These are phyloP conservation scores for Spilosoma lubricipeda DNA, from an alignment of 2,888 invertebrate genomes.

Conservation along the genomic window DNA sequence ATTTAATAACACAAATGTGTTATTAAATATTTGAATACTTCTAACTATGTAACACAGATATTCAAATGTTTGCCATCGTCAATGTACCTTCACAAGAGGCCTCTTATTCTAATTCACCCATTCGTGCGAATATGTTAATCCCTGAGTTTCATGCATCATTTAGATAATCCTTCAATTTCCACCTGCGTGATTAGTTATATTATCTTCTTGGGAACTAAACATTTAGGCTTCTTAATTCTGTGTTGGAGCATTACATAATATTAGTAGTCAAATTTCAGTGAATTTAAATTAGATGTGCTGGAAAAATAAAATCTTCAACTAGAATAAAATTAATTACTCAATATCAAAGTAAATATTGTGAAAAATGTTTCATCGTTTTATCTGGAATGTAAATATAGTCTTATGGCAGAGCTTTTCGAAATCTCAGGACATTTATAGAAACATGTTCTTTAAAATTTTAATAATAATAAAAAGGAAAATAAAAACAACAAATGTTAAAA, in stretches of 20 bases:
- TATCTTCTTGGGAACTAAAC: slow-evolving; percentile 26
- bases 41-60: not conserved
- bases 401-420: too few species aligned
- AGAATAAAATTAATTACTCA: not conserved
- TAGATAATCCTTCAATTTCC: slow-evolving; percentile 56
- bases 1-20: too few species aligned
- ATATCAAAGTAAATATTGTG: not conserved
- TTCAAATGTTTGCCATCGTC: not conserved
- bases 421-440: too few species aligned
- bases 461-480: too few species aligned
- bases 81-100: slow-evolving; percentile 25
- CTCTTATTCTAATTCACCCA: slow-evolving; percentile 47
- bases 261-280: not conserved
- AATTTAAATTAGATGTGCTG: not conserved
- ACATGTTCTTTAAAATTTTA: too few species aligned
- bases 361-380: not conserved
- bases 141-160: slow-evolving; percentile 56
- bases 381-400: too few species aligned
- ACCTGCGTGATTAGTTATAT: slow-evolving; percentile 50
- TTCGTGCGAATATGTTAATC: slow-evolving; percentile 52
- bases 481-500: too few species aligned
- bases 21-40: not conserved
- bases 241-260: not conserved
- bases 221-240: slow-evolving; percentile 6
- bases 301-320: not conserved